Evolutionary conservation across 92 coral and sea anemone species (phyloP).

Genomic region (Isaurus tuberculatus): DNA sequence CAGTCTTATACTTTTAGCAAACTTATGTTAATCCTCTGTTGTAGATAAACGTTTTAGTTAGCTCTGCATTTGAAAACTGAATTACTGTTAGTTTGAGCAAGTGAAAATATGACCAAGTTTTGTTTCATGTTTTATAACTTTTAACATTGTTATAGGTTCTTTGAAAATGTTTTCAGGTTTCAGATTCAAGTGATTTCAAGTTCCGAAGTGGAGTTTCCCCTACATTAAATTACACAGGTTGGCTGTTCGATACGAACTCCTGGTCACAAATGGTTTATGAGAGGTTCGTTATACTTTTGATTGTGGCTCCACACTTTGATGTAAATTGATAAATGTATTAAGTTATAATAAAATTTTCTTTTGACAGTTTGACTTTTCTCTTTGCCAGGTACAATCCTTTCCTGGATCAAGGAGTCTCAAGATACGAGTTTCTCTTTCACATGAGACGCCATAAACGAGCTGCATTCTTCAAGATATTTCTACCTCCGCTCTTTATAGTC

Average conservation of each 20-base stretch:
- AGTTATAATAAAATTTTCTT: not conserved
- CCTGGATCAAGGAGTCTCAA: conserved; percentile 97
- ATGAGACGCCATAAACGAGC: conserved; percentile 99
- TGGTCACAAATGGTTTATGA: conserved; percentile 99
- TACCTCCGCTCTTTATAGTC: conserved; percentile 98
- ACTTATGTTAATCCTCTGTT: no score
- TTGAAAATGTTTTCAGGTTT: conserved; percentile 49
- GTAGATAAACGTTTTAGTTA: no score
- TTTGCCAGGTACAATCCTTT: conserved; percentile 92
- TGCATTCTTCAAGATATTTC: conserved; percentile 95
- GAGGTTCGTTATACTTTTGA: conserved; percentile 59
- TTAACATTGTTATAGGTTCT: not conserved
- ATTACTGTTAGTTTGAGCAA: no score
- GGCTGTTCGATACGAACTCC: conserved; percentile 98
- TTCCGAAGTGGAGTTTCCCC: conserved; percentile 98
- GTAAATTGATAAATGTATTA: not conserved
- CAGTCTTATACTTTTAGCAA: no score
- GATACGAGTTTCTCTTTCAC: conserved; percentile 97
- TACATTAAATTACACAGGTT: conserved; percentile 95
- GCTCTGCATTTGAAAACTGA: no score
- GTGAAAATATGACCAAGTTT: no score
- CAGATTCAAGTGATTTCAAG: conserved; percentile 88
- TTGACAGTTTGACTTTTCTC: not conserved
- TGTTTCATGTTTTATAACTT: not conserved
- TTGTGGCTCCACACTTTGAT: not conserved